Base-by-base conservation (phyloP, 2,797 vertebrate genomes). In the Psittacula echo region DNA sequence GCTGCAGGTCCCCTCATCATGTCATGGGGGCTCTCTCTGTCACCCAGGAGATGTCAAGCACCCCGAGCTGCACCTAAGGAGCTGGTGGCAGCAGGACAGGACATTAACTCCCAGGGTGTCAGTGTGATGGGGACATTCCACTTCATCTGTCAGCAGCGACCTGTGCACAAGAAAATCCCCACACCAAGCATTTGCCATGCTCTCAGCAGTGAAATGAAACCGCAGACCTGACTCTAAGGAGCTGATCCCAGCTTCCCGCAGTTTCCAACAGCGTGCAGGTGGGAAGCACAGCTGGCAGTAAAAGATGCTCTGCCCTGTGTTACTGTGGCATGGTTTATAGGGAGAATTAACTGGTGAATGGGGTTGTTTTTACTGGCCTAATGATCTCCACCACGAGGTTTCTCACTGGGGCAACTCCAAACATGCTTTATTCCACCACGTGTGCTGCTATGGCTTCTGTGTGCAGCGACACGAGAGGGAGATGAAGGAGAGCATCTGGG, bases 401-500 rank as follows among this genome's bases (percentile, higher is more conserved):
- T 89, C 54, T 70, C 66, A 15, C 42, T 10, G 67, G 74, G 67
- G 10, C n/a, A 39, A 26, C 44, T 60, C 65, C 13, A 79, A 72
- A 19, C 19, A 7, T 4, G 29, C 18, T 96, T 73, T 80, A 18
- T 42, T 85, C 15, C 3, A 1, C 74, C 32, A 12, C 1, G 47
- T 54, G 78, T 41, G 56, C 56, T 56, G 34, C 58, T 37, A 23
- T 26, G 62, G 32, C 17, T 61, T 7, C 32, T 60, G 8, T 20
- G 22, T 13, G 39, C 39, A 21, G 70, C 29, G 39, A 12, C 42
- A 39, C 0, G 0, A 62, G 77, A 15, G 88, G 65, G 70, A 91
- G 90, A 61, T 80, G 30, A 26, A 90, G 73, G 65, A 93, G 88
- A 68, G 56, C 88, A 78, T 56, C 89, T 85, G 83, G 67, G 44